phyloP scores from a whole-genome alignment of 2,797 vertebrate genomes.

The Otolemur crassicaudatus region DNA sequence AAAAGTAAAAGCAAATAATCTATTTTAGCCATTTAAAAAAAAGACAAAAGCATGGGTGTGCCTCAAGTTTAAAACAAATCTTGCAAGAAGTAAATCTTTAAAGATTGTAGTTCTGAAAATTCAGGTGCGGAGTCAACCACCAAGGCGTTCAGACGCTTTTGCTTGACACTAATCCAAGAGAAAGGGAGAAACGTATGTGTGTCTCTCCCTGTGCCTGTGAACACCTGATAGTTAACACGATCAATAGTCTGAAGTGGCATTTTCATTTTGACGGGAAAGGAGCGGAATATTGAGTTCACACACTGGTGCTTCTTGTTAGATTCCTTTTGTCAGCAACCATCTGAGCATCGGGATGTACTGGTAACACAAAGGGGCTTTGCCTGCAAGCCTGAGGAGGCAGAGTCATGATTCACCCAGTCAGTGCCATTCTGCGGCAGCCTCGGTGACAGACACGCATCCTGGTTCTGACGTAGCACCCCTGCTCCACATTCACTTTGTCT shows the following conservation, averaged over 20 bases:
- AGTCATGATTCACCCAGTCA: neutral
- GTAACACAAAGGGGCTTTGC: neutral
- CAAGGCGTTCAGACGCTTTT: neutral
- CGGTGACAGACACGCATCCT: neutral
- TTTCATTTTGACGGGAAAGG: neutral
- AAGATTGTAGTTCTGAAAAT: neutral
- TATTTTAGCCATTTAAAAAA: slow-evolving; percentile 33
- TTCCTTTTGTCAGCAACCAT: neutral
- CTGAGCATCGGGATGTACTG: neutral
- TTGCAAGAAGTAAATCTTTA: slow-evolving; percentile 12
- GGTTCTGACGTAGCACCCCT: neutral
- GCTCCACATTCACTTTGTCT: neutral
- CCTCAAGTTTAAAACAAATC: neutral
- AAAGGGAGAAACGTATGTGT: neutral
- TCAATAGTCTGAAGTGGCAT: neutral
- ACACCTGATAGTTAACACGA: neutral
- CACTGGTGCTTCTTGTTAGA: neutral
- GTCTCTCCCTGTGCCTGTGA: neutral
- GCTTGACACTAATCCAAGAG: neutral
- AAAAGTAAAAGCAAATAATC: slow-evolving; percentile 37
- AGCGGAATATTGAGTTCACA: neutral
- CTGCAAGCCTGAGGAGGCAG: neutral
- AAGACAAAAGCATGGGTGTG: neutral
- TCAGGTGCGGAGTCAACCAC: neutral
- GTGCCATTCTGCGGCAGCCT: neutral